Percentiles rank a stretch among this genome's conserved stretches.
These are phyloP conservation scores for Spinibarbus caldwelli DNA, from an alignment of 2,797 vertebrate genomes.

Conservation along the genomic window DNA sequence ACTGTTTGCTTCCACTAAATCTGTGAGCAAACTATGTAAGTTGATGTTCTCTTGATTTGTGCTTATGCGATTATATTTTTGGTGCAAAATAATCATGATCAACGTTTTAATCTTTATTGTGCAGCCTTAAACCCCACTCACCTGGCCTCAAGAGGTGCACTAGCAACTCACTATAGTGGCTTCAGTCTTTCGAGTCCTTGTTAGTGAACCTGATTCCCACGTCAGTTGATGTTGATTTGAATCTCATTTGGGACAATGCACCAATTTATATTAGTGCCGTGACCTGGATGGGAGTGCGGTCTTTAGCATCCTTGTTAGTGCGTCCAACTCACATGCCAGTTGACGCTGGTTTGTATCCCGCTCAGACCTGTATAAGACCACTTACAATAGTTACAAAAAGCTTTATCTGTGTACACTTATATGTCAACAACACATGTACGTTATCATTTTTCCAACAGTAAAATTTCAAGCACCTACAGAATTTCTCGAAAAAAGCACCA, in stretches of 20 bases:
- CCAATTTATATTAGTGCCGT: background rate
- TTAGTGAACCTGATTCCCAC: background rate
- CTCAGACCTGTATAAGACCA: background rate
- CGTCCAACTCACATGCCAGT: background rate
- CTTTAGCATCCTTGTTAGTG: background rate
- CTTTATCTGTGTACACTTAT: background rate
- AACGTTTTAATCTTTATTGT: too few relatives aligned
- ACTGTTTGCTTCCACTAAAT: too few relatives aligned
- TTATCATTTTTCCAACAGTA: constrained; percentile 70
- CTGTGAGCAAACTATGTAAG: too few relatives aligned
- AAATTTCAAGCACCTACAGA: constrained; percentile 81
- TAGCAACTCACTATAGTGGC: background rate
- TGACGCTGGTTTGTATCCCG: background rate
- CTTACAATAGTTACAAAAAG: background rate
- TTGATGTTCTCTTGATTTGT: too few relatives aligned
- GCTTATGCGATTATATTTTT: too few relatives aligned
- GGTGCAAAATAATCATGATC: too few relatives aligned
- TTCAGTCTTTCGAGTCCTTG: background rate
- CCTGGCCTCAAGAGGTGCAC: background rate
- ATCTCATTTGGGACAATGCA: background rate
- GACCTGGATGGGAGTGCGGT: background rate
- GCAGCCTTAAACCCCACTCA: background rate
- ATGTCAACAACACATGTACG: background rate
- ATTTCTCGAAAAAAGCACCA: constrained; percentile 85
- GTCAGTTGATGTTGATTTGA: background rate